Conservation (phyloP, 2,888 invertebrate genomes). For the Patella ulyssiponensis region DNA sequence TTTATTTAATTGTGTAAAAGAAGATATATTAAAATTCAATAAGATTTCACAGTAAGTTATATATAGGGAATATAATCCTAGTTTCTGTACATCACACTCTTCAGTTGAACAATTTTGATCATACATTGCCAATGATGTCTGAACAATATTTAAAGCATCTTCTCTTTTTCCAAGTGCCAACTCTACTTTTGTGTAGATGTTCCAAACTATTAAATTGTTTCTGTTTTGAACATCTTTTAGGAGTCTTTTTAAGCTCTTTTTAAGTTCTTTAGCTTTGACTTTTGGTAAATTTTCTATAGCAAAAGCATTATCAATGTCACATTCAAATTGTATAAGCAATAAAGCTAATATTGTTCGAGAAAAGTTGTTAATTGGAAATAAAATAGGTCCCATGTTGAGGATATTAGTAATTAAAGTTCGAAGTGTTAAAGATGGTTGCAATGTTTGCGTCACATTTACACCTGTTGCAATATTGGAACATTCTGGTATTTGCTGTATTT, state of each 20-base stretch:
- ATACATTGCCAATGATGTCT: constrained; percentile 59
- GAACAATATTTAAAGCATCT: constrained; percentile 63
- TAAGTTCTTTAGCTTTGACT: constrained; percentile 56
- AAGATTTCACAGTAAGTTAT: constrained; percentile 45
- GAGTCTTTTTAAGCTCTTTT: constrained; percentile 64
- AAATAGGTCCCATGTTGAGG: constrained; percentile 39
- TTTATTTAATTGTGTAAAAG: not conserved
- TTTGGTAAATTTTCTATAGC: constrained; percentile 32
- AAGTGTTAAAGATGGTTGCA: constrained; percentile 25
- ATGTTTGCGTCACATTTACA: constrained; percentile 8
- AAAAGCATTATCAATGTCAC: constrained; percentile 20
- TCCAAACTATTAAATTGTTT: constrained; percentile 68
- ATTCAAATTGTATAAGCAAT: constrained; percentile 34
- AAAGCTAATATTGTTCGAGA: constrained; percentile 47
- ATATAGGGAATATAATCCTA: constrained; percentile 45
- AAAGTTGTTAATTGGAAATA: constrained; percentile 37
- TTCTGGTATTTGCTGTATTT: not conserved
- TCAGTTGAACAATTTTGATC: constrained; percentile 26
- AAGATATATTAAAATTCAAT: constrained; percentile 38
- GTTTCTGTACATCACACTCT: constrained; percentile 15
- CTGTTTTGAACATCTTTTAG: constrained; percentile 66
- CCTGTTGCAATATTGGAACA: not conserved
- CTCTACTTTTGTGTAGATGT: constrained; percentile 64
- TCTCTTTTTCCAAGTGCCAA: constrained; percentile 54
- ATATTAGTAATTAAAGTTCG: constrained; percentile 33